Evolutionary conservation across 2,888 invertebrate species (phyloP).

Genomic region (Chymomyza caudatula): DNA sequence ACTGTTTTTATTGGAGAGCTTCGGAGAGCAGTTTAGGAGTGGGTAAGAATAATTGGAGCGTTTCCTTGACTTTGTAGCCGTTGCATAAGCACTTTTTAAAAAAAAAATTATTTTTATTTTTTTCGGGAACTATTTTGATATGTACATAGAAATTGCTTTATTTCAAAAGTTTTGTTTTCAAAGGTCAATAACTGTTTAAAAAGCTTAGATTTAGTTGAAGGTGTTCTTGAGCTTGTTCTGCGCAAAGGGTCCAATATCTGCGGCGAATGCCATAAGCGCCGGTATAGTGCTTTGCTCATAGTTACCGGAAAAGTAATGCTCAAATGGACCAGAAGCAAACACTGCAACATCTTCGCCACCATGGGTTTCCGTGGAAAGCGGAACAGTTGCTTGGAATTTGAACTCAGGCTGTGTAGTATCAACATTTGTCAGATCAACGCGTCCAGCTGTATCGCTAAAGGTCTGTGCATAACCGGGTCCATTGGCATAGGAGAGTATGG

Average conservation of each 20-base stretch:
- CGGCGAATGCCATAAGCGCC: slow-evolving; percentile 84
- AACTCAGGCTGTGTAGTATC: slow-evolving; percentile 53
- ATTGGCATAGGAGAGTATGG: slow-evolving; percentile 86
- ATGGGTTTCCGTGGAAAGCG: slow-evolving; percentile 83
- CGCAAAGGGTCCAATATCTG: slow-evolving; percentile 82
- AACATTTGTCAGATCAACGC: slow-evolving; percentile 52
- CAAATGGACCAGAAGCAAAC: slow-evolving; percentile 86
- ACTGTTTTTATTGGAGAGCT: too few species aligned
- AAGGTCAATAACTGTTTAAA: background rate
- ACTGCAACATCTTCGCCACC: slow-evolving; percentile 89
- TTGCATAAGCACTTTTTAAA: too few species aligned
- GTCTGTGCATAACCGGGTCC: slow-evolving; percentile 82
- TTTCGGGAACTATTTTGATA: too few species aligned
- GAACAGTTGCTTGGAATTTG: slow-evolving; percentile 82
- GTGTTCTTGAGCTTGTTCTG: background rate
- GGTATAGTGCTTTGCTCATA: slow-evolving; percentile 89
- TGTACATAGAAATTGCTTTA: background rate
- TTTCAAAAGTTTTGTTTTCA: background rate
- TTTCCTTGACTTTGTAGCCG: too few species aligned
- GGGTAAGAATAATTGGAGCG: too few species aligned
- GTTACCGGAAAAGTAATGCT: slow-evolving; percentile 87
- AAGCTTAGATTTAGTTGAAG: background rate
- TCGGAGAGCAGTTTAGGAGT: too few species aligned
- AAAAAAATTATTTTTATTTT: too few species aligned
- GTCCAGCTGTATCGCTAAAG: slow-evolving; percentile 43